Base-by-base conservation (phyloP, 2,888 invertebrate genomes). In the Rhabditoides inermis region DNA sequence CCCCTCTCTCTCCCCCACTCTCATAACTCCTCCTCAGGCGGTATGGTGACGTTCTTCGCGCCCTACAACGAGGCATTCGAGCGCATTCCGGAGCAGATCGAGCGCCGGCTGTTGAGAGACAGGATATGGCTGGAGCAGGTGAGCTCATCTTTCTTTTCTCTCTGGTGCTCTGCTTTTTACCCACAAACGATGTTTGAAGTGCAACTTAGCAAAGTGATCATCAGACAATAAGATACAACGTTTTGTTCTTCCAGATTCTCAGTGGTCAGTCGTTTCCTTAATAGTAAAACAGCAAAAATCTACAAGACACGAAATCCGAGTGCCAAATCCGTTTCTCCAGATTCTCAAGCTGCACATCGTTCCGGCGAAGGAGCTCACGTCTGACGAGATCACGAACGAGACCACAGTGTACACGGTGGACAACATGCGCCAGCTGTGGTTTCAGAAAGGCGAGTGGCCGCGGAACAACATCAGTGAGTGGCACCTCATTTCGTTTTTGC, bases 31-130 rank as follows among this genome's bases (percentile, higher is more conserved):
- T n/a, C n/a, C n/a, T n/a, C n/a, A n/a, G n/a, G n/a, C n/a, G n/a
- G n/a, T n/a, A 48, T 67, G 15, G 72, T 76, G 41, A 76, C 76
- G 0, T 76, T 76, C 56, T 77, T 77, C 55, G 77, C 77, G 6
- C 77, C 77, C 0, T 73, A 68, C 66, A 70, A 77, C 54, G 76
- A 77, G 49, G 77, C 76, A 6, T 77, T 77, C 46, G 73, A 75
- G 39, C 57, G 76, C 25, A 77, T 77, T 36, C 77, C 77, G 1
- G 73, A 74, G 35, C 67, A 73, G 35, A 68, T 77, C n/a, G 75
- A 76, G 51, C 46, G 72, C 20, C 53, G 76, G 32, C 58, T 76
- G 37, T 51, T 77, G 42, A 41, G 76, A 15, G 76, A 77, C 57
- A 56, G 75, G 20, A 64, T 76, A 12, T 75, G 75, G 76, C 56